These are phyloP conservation scores for Drosophila miranda DNA, from an alignment of 1,140 invertebrate genomes.

Conservation along the genomic window DNA sequence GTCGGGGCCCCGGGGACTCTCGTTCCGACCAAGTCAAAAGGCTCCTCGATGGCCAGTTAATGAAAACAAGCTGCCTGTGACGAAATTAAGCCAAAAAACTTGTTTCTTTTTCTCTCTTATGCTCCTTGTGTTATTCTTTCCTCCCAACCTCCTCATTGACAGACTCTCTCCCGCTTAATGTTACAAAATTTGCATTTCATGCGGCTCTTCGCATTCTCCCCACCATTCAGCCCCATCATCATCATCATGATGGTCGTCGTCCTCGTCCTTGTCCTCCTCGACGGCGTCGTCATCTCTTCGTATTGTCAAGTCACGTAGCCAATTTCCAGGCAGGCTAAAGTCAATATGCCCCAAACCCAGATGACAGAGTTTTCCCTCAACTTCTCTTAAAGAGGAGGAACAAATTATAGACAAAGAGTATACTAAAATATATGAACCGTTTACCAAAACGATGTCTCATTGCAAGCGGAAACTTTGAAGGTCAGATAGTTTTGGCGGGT, in stretches of 20 bases:
- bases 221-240: constrained; percentile 13
- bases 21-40: constrained; percentile 15
- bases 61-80: constrained; percentile 77
- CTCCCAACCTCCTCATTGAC: neutral
- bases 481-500: no score
- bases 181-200: constrained; percentile 77
- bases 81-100: constrained; percentile 66
- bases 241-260: constrained; percentile 39
- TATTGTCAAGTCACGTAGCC: constrained; percentile 78
- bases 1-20: constrained; percentile 12
- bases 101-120: constrained; percentile 38
- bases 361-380: constrained; percentile 16
- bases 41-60: constrained; percentile 64
- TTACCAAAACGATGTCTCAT: neutral
- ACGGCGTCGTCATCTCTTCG: constrained; percentile 42
- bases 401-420: constrained; percentile 20
- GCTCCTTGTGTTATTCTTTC: constrained; percentile 2
- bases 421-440: neutral
- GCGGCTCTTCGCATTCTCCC: constrained; percentile 46
- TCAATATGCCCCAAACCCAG: constrained; percentile 66
- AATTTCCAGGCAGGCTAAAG: constrained; percentile 69
- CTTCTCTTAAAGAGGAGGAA: constrained; percentile 11
- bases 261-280: constrained; percentile 24
- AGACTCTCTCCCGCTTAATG: constrained; percentile 51
- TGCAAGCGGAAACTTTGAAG: no score